Evolutionary conservation across 1,140 invertebrate species (phyloP), one percentile per base, ranked within the genome.

Genomic region (Ephestia elutella): DNA sequence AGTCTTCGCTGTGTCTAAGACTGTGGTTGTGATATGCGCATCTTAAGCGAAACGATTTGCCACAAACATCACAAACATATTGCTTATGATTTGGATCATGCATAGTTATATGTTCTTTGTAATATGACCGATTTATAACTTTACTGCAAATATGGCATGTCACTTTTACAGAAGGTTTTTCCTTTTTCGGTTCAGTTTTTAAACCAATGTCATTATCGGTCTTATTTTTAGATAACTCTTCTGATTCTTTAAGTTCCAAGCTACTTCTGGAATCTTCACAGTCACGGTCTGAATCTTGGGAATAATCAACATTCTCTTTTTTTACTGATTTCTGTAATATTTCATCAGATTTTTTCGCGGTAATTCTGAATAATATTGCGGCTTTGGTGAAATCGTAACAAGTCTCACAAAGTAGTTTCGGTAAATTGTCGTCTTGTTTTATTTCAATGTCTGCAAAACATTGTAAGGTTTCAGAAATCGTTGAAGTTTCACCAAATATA

Each of bases 41-140:
- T 21, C 75, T 65, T n/a, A 85, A 59, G 51, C 81, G 66, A 60
- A 86, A 88, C 28, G 83, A 82, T 53, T 84, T 88, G 0, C 86
- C 86, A 65, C 86, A 88, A 5, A 86, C 67, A 56, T 88, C 79
- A 68, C 85, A 88, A 5, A 86, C 71, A 70, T 81, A 86, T 59
- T 85, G 86, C 10, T 71, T 64, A 54, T 84, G 76, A 49, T 80
- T 70, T 19, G 81, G 75, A 64, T 83, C 80, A 63, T 88, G 83
- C 73, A 86, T 81, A 35, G 82, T 86, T 15, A 81, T 62, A 44
- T 86, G 83, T 30, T 83, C 71, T 59, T 80, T 86, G 17, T 74
- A 80, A 66, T 87, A 85, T 9, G 77, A 76, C 19, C 65, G 65
- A 21, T 73, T 87, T 20, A 87, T 63, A 44, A 83, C 57, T 71